Conservation (phyloP, 1,140 invertebrate species). For the Paralvinella palmiformis region DNA sequence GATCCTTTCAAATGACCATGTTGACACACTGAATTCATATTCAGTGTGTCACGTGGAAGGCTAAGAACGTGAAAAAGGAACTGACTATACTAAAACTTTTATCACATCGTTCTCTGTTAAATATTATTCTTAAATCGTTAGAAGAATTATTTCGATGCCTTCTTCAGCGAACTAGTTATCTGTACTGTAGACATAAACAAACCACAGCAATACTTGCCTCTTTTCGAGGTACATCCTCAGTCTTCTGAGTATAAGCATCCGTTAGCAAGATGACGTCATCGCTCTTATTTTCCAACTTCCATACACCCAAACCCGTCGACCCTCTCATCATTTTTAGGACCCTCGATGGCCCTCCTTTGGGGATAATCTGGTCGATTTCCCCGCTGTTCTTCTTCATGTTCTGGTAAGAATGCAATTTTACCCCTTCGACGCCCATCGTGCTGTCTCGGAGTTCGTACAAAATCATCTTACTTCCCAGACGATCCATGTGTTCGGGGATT, state of each 20-base stretch:
- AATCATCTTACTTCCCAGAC: conserved; percentile 18
- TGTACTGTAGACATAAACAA: too few relatives aligned
- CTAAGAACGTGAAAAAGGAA: too few relatives aligned
- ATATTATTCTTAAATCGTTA: too few relatives aligned
- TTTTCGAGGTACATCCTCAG: conserved; percentile 11
- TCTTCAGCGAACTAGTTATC: too few relatives aligned
- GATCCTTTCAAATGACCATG: too few relatives aligned
- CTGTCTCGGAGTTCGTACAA: conserved; percentile 20
- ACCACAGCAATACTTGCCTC: too few relatives aligned
- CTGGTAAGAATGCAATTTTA: conserved; percentile 6
- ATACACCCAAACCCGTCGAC: conserved; percentile 18
- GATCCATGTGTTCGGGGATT: conserved; percentile 19
- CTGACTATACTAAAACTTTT: too few relatives aligned
- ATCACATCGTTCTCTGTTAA: too few relatives aligned
- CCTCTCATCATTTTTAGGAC: conserved; percentile 21
- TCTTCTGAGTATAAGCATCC: conserved; percentile 16
- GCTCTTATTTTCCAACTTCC: conserved; percentile 22
- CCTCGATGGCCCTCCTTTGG: conserved; percentile 15
- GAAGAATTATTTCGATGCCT: too few relatives aligned
- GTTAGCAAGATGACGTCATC: conserved; percentile 17
- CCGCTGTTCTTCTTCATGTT: conserved; percentile 13
- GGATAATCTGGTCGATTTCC: conserved; percentile 18
- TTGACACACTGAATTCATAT: too few relatives aligned
- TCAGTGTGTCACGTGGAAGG: too few relatives aligned
- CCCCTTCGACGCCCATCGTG: conserved; percentile 15